Evolutionary conservation across 2,888 invertebrate species (phyloP), one percentile per base, ranked within the genome.

Genomic region (Dastarcus helophoroides): DNA sequence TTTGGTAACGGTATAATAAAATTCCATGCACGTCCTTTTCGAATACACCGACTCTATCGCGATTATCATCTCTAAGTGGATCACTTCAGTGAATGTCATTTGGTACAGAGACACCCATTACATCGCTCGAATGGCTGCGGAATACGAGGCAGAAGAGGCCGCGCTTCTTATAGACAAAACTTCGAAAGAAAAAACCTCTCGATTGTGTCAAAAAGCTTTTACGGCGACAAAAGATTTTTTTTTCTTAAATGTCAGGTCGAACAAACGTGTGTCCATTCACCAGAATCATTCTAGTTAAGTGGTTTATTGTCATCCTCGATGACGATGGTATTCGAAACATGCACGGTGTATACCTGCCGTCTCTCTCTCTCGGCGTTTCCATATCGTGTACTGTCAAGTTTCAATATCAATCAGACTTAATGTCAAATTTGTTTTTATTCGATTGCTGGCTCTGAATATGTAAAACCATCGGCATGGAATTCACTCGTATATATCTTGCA

Each of bases 201-300:
- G 51, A 51, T 55, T 57, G 59, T 58, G 62, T 62, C 61, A 62
- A 60, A 62, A 62, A 60, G 61, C 62, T 62, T 61, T 62, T 62
- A 62, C 56, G 43, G 55, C 58, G 59, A 60, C 60, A 61, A 61
- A 55, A 53, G 58, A 51, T 50, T n/a, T n/a, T n/a, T 52, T 53
- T 56, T 53, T 54, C 48, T 42, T 42, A 43, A 54, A 58, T 51
- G 58, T 56, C 60, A 57, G 56, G 45, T 48, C 50, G 46, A 48
- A 56, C 48, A 52, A 58, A 56, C 54, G 56, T 58, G 57, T 58
- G 58, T 54, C 56, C 56, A 54, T 58, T 59, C 56, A 56, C 50
- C 47, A 51, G 52, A 55, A 58, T 58, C 58, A 57, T 58, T 57
- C 56, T 53, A 55, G 54, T 57, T 60, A 60, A 60, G 60, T 60